Evolutionary conservation across 2,797 vertebrate genomes (phyloP).

Genomic region (Enteromius trimaculatus): DNA sequence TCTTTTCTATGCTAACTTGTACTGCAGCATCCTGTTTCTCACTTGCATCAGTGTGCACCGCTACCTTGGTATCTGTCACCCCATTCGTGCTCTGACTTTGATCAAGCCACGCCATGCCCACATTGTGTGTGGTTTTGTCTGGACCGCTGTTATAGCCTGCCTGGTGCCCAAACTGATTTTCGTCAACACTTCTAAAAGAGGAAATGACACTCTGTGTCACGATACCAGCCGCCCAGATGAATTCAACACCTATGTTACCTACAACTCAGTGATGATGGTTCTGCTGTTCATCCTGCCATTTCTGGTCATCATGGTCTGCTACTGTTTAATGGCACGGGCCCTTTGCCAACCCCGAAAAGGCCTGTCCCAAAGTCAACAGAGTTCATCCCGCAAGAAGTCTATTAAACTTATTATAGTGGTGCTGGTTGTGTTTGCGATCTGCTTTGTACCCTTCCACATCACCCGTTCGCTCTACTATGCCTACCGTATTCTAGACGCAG

Average conservation of each 20-base stretch:
- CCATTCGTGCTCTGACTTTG: conserved; percentile 80
- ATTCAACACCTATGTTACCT: conserved; percentile 85
- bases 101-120: conserved; percentile 82
- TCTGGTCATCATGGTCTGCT: conserved; percentile 85
- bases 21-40: conserved; percentile 95
- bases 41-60: conserved; percentile 93
- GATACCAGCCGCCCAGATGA: conserved; percentile 88
- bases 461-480: conserved; percentile 91
- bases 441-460: conserved; percentile 94
- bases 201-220: conserved; percentile 87
- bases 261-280: conserved; percentile 87
- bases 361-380: conserved; percentile 62
- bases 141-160: conserved; percentile 80
- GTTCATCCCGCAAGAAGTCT: conserved; percentile 80
- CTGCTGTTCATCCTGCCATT: conserved; percentile 90
- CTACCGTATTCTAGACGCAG: conserved; percentile 81
- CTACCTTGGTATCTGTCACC: conserved; percentile 93
- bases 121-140: conserved; percentile 80
- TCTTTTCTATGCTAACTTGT: conserved; percentile 94
- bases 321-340: conserved; percentile 86
- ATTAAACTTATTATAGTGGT: conserved; percentile 88
- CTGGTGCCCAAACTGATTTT: conserved; percentile 90
- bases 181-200: conserved; percentile 84
- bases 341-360: conserved; percentile 77
- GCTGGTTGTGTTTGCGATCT: conserved; percentile 86